Base-by-base conservation (phyloP, 1,140 invertebrate genomes). In the Heliconius hermathena region DNA sequence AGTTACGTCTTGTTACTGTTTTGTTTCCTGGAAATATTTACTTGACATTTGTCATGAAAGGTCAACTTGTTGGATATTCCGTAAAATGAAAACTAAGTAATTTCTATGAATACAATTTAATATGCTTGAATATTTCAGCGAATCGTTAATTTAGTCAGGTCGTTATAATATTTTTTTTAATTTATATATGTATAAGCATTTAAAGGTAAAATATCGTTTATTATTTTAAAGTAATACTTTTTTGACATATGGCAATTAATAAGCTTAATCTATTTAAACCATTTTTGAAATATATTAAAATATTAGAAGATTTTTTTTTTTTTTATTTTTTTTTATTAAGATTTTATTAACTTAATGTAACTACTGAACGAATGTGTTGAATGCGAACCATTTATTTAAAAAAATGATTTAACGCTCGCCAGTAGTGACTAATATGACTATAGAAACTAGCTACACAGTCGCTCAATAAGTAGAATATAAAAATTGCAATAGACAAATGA, bases 1-100 rank as follows among this genome's bases (percentile, higher is more conserved):
- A 33, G 70, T 38, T 66, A 26, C 60, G 60, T 66, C 60, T 66
- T 29, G 22, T 66, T 66, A 11, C 26, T 66, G 60, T 66, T 66
- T 66, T 13, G 16, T 66, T 66, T 66, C 60, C 60, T 5, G 22
- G 60, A 70, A 74, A 72, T 73, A 78, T 72, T 78, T 74, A 81
- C 72, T 71, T 33, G 60, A 66, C 60, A 66, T 66, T 66, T 66
- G 71, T 78, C 80, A 76, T 83, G 82, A 83, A 77, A 83, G 82
- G 80, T 81, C 75, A 83, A 73, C 77, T 71, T 81, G 66, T 78
- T 81, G 75, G 81, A 83, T 83, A 77, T 78, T 66, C 60, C 5
- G 26, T 66, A 66, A 66, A 66, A 16, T 66, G 22, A 66, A 66
- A 26, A 66, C 60, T 66, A 66, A 66, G 60, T 29, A 26, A 66